phyloP scores from a whole-genome alignment of 1,140 invertebrate species.

The Solenopsis invicta region DNA sequence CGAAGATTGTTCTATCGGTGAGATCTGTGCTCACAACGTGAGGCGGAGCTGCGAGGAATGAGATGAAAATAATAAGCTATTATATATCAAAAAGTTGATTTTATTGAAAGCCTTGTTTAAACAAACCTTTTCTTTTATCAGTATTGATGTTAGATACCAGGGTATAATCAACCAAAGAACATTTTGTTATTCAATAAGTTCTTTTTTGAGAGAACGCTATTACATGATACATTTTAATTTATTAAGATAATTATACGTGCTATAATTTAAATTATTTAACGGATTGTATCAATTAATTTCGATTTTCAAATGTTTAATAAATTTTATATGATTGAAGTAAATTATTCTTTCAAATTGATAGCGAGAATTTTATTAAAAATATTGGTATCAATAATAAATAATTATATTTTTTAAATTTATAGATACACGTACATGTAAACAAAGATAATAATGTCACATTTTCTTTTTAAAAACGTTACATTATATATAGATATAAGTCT shows the following conservation, averaged over 20 bases:
- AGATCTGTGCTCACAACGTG: constrained; percentile 91
- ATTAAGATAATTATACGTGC: background rate
- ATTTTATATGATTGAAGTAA: background rate
- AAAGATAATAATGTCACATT: background rate
- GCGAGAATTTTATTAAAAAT: background rate
- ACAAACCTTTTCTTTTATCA: constrained; percentile 17
- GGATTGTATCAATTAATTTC: background rate
- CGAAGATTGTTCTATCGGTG: constrained; percentile 91
- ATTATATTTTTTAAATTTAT: background rate
- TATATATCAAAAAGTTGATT: background rate
- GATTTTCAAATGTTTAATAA: background rate
- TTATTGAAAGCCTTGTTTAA: background rate
- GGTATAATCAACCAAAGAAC: background rate
- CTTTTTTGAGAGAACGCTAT: background rate
- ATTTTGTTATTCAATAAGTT: background rate
- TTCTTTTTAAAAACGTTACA: background rate
- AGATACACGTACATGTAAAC: background rate
- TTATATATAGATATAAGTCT: constrained; percentile 6
- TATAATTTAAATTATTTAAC: constrained; percentile 14
- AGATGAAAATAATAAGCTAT: background rate
- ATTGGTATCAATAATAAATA: background rate
- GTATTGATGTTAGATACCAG: background rate
- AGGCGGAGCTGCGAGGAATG: constrained; percentile 89
- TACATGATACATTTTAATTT: constrained; percentile 5
- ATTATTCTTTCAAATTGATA: background rate